phyloP scores from a whole-genome alignment of 1,140 invertebrate genomes.

The Drosophila eugracilis region DNA sequence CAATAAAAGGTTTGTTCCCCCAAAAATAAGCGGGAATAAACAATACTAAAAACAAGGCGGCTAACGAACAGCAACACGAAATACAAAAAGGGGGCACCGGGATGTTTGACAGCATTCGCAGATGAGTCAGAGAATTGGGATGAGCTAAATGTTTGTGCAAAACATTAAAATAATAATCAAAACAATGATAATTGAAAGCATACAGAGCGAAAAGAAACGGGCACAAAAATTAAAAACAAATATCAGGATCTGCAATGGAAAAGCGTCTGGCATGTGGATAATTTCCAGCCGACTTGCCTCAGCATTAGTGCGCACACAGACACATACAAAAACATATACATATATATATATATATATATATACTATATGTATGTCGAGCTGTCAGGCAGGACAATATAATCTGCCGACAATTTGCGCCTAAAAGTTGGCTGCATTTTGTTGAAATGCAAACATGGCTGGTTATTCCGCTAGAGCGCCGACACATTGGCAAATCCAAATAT shows the following conservation, averaged over 20 bases:
- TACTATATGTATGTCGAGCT: too few species aligned
- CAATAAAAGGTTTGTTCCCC: not conserved
- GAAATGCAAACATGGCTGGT: conserved; percentile 50
- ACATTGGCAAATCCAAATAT: conserved; percentile 49
- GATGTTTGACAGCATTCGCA: conserved; percentile 18
- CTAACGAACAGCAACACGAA: conserved; percentile 21
- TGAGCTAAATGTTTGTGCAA: conserved; percentile 38
- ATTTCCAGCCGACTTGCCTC: conserved; percentile 63
- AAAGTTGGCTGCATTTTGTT: conserved; percentile 63
- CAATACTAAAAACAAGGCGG: conserved; percentile 9
- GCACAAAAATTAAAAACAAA: conserved; percentile 40
- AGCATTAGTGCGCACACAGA: conserved; percentile 47
- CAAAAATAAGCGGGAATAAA: conserved; percentile 8
- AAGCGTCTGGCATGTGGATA: conserved; percentile 54
- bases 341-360: conserved; percentile 2
- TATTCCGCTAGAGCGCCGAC: conserved; percentile 39
- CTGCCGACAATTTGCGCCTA: conserved; percentile 67
- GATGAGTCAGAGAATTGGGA: conserved; percentile 2
- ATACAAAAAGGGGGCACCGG: conserved; percentile 9
- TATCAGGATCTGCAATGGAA: conserved; percentile 56
- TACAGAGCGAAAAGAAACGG: conserved; percentile 17
- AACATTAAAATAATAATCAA: conserved; percentile 65
- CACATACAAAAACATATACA: conserved; percentile 5
- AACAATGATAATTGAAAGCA: conserved; percentile 67
- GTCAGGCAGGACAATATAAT: conserved; percentile 56